phyloP scores from a whole-genome alignment of 2,797 vertebrate genomes.

The Oophaga sylvatica region DNA sequence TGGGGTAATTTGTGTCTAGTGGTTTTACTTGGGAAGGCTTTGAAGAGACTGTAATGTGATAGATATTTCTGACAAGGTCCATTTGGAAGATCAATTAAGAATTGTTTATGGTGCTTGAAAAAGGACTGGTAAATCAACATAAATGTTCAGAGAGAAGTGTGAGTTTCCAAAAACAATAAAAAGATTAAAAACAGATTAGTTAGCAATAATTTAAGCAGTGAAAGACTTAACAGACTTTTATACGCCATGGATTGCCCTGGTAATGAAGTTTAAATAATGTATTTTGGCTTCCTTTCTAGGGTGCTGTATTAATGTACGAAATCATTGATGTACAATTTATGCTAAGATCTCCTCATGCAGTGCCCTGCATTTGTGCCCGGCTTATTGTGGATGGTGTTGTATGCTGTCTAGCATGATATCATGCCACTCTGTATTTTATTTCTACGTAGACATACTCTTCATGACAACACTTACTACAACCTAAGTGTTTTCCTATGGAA shows the following conservation, averaged over 20 bases:
- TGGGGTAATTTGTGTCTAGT: conserved; percentile 51
- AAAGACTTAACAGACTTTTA: conserved; percentile 54
- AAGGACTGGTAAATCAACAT: conserved; percentile 57
- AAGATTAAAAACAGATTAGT: conserved; percentile 60
- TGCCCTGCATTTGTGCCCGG: not conserved
- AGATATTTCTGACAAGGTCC: conserved; percentile 60
- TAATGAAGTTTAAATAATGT: conserved; percentile 54
- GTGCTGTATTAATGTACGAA: conserved; percentile 11
- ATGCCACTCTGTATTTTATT: not conserved
- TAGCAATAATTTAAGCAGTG: conserved; percentile 57
- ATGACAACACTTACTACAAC: not conserved
- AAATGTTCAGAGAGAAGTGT: conserved; percentile 62
- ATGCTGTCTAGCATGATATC: not conserved
- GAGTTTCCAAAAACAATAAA: conserved; percentile 63
- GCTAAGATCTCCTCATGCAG: not conserved
- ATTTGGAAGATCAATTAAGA: conserved; percentile 59
- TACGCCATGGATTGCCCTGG: conserved; percentile 52
- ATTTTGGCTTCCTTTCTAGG: conserved; percentile 43
- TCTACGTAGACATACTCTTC: not conserved
- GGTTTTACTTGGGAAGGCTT: conserved; percentile 34
- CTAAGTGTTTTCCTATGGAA: not conserved
- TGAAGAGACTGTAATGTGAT: conserved; percentile 41
- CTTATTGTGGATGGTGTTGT: not conserved
- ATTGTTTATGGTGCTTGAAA: conserved; percentile 59
- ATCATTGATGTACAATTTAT: not conserved